These are phyloP conservation scores for Petrocephalus sullivani DNA, from an alignment of 2,797 vertebrate genomes.

Conservation along the genomic window DNA sequence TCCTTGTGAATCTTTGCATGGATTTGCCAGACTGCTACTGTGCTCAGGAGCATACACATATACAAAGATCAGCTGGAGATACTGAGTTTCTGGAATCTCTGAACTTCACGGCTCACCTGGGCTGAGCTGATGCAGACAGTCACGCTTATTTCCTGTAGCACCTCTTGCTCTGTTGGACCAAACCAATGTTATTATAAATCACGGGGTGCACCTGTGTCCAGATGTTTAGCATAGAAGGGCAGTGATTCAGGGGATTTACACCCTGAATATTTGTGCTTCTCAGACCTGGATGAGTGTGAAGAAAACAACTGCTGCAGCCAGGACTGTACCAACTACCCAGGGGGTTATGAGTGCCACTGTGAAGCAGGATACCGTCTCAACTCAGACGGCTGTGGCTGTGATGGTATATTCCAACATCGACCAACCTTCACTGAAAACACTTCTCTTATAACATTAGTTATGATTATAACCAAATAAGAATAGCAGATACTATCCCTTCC, in stretches of 20 bases:
- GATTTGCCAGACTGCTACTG: not conserved
- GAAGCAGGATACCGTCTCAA: conserved; percentile 63
- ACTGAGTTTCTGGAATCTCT: not conserved
- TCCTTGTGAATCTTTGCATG: not conserved
- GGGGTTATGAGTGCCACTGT: conserved; percentile 76
- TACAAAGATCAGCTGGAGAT: not conserved
- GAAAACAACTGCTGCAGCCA: conserved; percentile 66
- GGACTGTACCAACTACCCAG: conserved; percentile 69
- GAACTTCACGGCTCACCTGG: not conserved
- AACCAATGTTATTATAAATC: not conserved
- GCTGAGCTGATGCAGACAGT: not conserved
- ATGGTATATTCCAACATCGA: conserved; percentile 56
- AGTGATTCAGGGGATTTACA: not conserved
- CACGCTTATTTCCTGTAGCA: not conserved
- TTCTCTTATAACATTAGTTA: not conserved
- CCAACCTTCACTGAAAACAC: not conserved
- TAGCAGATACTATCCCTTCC: not conserved
- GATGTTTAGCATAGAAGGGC: not conserved
- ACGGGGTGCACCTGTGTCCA: not conserved
- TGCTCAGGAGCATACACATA: not conserved
- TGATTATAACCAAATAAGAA: not conserved
- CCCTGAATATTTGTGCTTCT: conserved; percentile 11
- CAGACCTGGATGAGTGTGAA: conserved; percentile 71
- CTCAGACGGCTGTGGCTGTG: conserved; percentile 66
- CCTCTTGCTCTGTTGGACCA: not conserved